These are phyloP conservation scores for Cataglyphis hispanica DNA, from an alignment of 1,140 invertebrate genomes.

Conservation along the genomic window DNA sequence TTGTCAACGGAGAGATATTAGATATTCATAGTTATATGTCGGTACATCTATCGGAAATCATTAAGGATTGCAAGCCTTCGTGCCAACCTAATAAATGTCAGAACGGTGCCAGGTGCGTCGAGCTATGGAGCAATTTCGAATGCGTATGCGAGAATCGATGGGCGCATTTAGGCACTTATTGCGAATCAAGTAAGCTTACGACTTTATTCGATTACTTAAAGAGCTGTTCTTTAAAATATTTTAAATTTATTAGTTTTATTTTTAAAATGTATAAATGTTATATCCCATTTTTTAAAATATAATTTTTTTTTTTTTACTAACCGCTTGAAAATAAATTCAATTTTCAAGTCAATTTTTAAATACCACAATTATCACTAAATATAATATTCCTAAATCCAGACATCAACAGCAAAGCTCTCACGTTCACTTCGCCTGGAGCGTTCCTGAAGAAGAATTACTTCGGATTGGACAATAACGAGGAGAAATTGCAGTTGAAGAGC, in stretches of 20 bases:
- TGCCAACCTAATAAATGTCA: constrained; percentile 97
- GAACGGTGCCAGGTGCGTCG: constrained; percentile 96
- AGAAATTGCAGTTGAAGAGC: constrained; percentile 88
- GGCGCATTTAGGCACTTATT: constrained; percentile 95
- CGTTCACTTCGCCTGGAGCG: constrained; percentile 93
- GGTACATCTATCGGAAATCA: constrained; percentile 95
- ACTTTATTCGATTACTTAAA: not conserved
- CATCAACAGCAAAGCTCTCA: constrained; percentile 95
- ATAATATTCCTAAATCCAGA: constrained; percentile 87
- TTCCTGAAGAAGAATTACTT: constrained; percentile 93
- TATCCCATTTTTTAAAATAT: not conserved
- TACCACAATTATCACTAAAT: not conserved
- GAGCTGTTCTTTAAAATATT: constrained; percentile 4
- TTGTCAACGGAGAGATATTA: constrained; percentile 95
- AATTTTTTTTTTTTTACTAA: not conserved
- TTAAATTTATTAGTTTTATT: not conserved
- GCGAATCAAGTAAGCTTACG: constrained; percentile 93
- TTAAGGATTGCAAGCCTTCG: constrained; percentile 96
- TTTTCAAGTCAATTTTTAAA: not conserved
- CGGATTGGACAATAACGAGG: constrained; percentile 88
- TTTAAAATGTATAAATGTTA: not conserved
- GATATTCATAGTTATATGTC: constrained; percentile 97
- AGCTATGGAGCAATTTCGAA: constrained; percentile 96
- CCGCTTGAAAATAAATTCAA: not conserved
- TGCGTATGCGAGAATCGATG: constrained; percentile 96